A percentile compares a stretch with the other conserved stretches of the same genome.
phyloP scores from a whole-genome alignment of 1,140 invertebrate species.

The Uloborus diversus region DNA sequence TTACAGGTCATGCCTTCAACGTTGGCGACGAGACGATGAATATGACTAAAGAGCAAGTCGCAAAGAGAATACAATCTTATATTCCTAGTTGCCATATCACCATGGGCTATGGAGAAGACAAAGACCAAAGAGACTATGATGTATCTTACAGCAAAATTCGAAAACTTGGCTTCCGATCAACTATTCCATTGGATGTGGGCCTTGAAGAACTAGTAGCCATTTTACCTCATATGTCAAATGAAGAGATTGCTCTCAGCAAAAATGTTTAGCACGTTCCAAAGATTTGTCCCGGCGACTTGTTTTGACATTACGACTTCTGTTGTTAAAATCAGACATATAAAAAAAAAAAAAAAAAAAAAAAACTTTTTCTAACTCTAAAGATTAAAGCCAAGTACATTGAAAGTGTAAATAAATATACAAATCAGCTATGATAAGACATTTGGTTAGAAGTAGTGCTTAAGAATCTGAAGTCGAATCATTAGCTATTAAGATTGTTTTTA shows the following conservation, averaged over 20 bases:
- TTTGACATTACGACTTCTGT: background rate
- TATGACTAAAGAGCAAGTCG: slow-evolving; percentile 59
- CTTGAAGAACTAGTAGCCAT: slow-evolving; percentile 58
- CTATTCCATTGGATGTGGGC: slow-evolving; percentile 59
- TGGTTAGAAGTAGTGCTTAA: too few species aligned
- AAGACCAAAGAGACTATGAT: slow-evolving; percentile 60
- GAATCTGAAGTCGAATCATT: too few species aligned
- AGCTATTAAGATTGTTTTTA: too few species aligned
- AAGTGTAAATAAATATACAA: too few species aligned
- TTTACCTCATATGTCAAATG: slow-evolving; percentile 58
- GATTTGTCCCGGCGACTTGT: background rate
- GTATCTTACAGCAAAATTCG: slow-evolving; percentile 60
- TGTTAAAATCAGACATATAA: too few species aligned
- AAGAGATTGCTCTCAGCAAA: slow-evolving; percentile 57
- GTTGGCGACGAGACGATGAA: slow-evolving; percentile 61
- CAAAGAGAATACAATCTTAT: slow-evolving; percentile 45
- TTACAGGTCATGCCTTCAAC: slow-evolving; percentile 57
- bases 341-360: too few species aligned
- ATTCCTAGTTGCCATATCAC: slow-evolving; percentile 48
- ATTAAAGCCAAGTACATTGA: too few species aligned
- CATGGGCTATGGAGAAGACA: slow-evolving; percentile 58
- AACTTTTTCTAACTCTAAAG: too few species aligned
- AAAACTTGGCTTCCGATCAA: slow-evolving; percentile 59
- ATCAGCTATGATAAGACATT: too few species aligned
- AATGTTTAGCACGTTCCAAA: slow-evolving; percentile 50